Evolutionary conservation across 2,113 vertebrate species (phyloP), one percentile per base, ranked within the genome.

Genomic region (Catharus bicknelli): DNA sequence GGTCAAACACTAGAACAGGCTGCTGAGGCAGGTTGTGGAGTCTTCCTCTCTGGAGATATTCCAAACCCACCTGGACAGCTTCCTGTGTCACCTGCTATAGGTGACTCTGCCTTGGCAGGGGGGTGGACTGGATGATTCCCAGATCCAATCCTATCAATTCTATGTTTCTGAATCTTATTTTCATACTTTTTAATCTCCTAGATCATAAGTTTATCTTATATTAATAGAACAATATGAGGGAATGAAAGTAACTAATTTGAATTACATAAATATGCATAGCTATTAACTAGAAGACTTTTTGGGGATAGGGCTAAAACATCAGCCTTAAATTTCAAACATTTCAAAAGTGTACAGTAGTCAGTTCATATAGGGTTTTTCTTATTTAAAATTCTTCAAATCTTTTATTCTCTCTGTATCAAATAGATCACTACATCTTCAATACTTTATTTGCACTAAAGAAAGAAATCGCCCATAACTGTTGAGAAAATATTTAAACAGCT

Each of bases 361-460:
- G 48, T 85, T 95, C 78, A 83, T 63, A 83, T 53, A 88, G 38
- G 12, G 43, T 47, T 83, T 70, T 90, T 85, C 93, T 82, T 72
- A 84, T 83, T 88, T 92, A 55, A 90, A 88, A 83, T 93, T 88
- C 84, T 80, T 96, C 89, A 92, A 76, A 91, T 95, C 54, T 92
- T 95, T 77, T 89, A 94, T 96, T 94, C 84, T 67, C 43, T 88
- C 63, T 92, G 30, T 72, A 94, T 94, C 75, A 90, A 85, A 80
- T 32, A 79, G 47, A 91, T 90, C 68, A 45, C 70, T 93, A 47
- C 40, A 90, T 59, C 82, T 92, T 95, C 59, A 83, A 36, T 83
- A 77, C 75, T 83, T 91, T 83, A 95, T 89, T 84, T 81, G 72
- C 40, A 62, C 70, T 80, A 77, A 88, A 94, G 73, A 94, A 94